Conservation (phyloP, 2,888 invertebrate species). For the Invenusta paracnida region DNA sequence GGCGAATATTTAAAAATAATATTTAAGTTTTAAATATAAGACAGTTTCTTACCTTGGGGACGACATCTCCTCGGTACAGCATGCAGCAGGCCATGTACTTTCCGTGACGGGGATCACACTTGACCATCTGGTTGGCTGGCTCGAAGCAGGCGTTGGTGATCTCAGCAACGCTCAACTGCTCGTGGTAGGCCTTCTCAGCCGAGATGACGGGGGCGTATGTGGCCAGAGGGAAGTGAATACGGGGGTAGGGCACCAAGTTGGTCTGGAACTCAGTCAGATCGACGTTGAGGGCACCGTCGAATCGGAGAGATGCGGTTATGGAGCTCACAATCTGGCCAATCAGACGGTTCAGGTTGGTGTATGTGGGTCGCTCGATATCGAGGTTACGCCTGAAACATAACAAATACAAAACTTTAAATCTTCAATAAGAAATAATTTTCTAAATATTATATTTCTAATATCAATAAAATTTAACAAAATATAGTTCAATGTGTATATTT, state of each 20-base stretch:
- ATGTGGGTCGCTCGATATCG: too few relatives aligned
- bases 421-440: too few relatives aligned
- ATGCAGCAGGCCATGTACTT: constrained; percentile 41
- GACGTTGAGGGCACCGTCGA: constrained; percentile 64
- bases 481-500: too few relatives aligned
- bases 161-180: constrained; percentile 65
- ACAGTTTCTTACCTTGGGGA: too few relatives aligned
- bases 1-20: too few relatives aligned
- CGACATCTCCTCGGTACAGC: constrained; percentile 48
- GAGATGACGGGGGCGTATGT: constrained; percentile 86
- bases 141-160: constrained; percentile 56
- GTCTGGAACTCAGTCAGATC: constrained; percentile 64
- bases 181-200: constrained; percentile 88
- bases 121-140: constrained; percentile 58
- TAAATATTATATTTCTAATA: too few relatives aligned
- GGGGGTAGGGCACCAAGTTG: constrained; percentile 60
- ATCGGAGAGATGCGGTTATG: constrained; percentile 62
- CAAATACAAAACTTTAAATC: too few relatives aligned
- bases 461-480: too few relatives aligned
- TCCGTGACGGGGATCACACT: constrained; percentile 58
- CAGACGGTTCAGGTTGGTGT: constrained; percentile 82
- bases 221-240: constrained; percentile 64
- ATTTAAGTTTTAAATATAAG: too few relatives aligned
- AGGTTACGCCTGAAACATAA: too few relatives aligned
- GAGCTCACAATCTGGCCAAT: constrained; percentile 75